These are phyloP conservation scores for Spisula solida DNA, from an alignment of 2,888 invertebrate species.

Conservation along the genomic window DNA sequence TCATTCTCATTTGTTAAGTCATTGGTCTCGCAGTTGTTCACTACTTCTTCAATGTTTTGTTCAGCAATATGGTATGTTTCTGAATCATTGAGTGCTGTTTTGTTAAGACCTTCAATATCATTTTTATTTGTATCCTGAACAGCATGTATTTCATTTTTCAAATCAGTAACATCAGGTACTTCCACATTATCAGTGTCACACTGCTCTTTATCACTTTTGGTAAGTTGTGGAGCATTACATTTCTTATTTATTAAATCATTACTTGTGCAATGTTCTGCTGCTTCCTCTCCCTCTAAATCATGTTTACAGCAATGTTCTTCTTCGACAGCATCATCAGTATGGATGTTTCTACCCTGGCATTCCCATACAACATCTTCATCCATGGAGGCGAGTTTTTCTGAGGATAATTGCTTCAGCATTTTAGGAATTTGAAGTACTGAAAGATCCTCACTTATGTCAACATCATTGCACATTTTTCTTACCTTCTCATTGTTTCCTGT, in stretches of 20 bases:
- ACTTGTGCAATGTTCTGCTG: neutral
- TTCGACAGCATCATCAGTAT: neutral
- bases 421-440: slow-evolving; percentile 12
- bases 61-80: neutral
- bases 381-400: slow-evolving; percentile 10
- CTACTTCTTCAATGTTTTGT: neutral
- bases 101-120: too few species aligned
- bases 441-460: neutral
- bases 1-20: neutral
- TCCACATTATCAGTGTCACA: too few species aligned
- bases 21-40: neutral
- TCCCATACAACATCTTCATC: slow-evolving; percentile 42
- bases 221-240: neutral
- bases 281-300: neutral
- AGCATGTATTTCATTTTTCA: too few species aligned
- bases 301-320: neutral
- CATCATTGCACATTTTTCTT: neutral
- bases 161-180: too few species aligned
- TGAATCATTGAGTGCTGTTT: too few species aligned
- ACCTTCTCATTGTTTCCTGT: neutral
- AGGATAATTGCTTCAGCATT: slow-evolving; percentile 27
- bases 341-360: neutral
- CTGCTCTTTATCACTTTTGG: neutral
- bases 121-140: too few species aligned
- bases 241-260: neutral